Base-by-base conservation (phyloP, 2,888 invertebrate species). In the Hyalella azteca region DNA sequence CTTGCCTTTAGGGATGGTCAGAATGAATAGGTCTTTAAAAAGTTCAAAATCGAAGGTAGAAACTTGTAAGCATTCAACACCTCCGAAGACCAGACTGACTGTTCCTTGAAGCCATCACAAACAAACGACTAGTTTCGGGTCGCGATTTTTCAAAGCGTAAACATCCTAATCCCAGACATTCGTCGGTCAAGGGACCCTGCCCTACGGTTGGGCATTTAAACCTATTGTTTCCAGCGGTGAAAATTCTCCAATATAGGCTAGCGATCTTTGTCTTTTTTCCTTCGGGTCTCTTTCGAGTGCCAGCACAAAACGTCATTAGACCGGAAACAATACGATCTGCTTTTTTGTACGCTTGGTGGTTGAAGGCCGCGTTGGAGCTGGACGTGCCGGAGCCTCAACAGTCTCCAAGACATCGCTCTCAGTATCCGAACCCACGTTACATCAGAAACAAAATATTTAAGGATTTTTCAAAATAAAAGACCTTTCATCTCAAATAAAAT, bases 261-360 rank as follows among this genome's bases (percentile, higher is more conserved):
- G 19, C 36, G 39, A 36, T 66, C 66, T 66, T 66, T 66, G 66
- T 66, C 7, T 36, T 66, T 66, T 66, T 66, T 29, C 36, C 36
- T 36, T 4, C 22, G 0, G 66, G 66, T 36, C 66, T 32, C 29
- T n/a, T 36, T 66, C 66, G 36, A 66, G 66, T 66, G 36, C 66
- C 66, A n/a, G 5, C 66, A 66, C 66, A 66, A 66, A 66, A 66
- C 66, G 66, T 66, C 36, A 66, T 66, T 66, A 66, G 66, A 36
- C 22, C 66, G 39, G 66, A 36, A 32, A 66, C 66, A 66, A 66
- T 66, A 5, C 15, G 66, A 36, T 36, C 19, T 15, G 32, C 36
- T 66, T 66, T 66, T 66, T 36, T 32, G 5, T 36, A 15, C 66
- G 15, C 39, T 66, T 36, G 3, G 66, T 66, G 66, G 66, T 66